Conservation (phyloP, 2,797 vertebrate species). For the Macrochelys suwanniensis region DNA sequence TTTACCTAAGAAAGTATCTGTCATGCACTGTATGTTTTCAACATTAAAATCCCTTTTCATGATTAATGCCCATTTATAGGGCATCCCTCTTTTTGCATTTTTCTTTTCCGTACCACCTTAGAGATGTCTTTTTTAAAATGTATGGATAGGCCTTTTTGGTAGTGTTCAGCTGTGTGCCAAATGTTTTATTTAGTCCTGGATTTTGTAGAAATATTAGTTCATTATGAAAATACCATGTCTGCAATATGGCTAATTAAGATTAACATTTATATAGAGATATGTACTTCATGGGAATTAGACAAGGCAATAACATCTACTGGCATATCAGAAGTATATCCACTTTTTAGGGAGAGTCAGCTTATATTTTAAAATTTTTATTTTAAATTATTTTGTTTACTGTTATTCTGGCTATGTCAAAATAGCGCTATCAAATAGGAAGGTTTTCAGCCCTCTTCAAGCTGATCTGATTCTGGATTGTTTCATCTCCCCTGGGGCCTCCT, state of each 20-base stretch:
- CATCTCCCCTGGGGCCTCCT: neutral
- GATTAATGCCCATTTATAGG: neutral
- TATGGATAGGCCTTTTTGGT: neutral
- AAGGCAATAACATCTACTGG: neutral
- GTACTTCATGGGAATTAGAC: neutral
- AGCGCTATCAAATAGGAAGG: neutral
- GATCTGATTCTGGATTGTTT: neutral
- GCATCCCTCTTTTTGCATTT: neutral
- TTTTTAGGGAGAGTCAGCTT: neutral
- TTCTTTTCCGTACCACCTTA: neutral
- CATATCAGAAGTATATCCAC: neutral
- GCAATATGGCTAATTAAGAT: neutral
- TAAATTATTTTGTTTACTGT: neutral
- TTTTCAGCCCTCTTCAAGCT: neutral
- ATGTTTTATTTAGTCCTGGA: neutral
- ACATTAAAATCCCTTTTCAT: neutral
- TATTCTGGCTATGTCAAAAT: neutral
- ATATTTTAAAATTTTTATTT: neutral
- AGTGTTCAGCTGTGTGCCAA: neutral
- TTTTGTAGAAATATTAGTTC: neutral
- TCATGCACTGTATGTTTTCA: neutral
- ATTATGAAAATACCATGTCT: neutral
- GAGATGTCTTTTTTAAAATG: neutral
- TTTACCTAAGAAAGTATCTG: neutral
- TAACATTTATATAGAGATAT: neutral